Evolutionary conservation across 2,797 vertebrate species (phyloP), one percentile per base, ranked within the genome.

Genomic region (Merluccius polli): DNA sequence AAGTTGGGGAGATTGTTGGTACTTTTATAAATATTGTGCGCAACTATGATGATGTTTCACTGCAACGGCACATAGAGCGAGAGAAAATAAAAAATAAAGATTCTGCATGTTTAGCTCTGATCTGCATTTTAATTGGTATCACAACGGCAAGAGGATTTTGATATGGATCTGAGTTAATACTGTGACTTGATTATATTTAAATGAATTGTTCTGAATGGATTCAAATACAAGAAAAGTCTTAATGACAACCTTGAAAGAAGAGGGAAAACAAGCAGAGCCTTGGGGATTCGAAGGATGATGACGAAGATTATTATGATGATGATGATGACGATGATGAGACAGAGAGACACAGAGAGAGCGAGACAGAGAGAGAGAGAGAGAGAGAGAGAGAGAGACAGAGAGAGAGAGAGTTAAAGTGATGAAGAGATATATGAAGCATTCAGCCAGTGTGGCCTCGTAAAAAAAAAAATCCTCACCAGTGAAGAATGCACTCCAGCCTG

Each of bases 401-500:
- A 32, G 41, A 29, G 44, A 63, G 31, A 35, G 68, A 52, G 18
- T n/a, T 7, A 31, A 18, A 41, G 65, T 13, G 44, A 59, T n/a
- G 33, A 68, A 65, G 73, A 71, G 79, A 52, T 59, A n/a, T 70
- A 88, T 89, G 82, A 85, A 86, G 85, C 84, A 88, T 87, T 86
- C 85, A 78, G 78, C 63, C 73, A 74, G 75, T 70, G 76, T 79
- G 76, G 82, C 84, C 83, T 84, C 85, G 78, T 77, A 82, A 83
- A 86, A 84, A 84, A 30, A 84, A 30, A 84, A 33, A 87, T 78
- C 72, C 52, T 71, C 81, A 48, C 83, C 87, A 87, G 86, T 88
- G 83, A 91, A 86, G 82, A 88, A 90, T 87, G 84, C 84, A 82
- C 79, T 86, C 81, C 83, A 73, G 73, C 68, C 75, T 77, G 84